Conservation (phyloP, 1,140 invertebrate species). For the Musca vetustissima region DNA sequence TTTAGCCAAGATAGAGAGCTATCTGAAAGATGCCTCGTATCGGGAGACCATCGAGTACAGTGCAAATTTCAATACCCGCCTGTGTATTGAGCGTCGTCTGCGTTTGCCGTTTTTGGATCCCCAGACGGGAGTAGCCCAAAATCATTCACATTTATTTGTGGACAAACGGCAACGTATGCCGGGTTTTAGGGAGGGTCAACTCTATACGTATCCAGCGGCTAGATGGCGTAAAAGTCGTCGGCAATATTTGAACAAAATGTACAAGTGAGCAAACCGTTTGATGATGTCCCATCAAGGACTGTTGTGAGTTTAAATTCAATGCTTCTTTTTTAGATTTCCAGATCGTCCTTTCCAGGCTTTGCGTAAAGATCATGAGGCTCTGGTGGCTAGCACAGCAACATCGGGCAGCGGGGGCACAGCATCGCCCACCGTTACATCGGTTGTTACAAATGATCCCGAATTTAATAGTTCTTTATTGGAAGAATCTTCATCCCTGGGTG, state of each 20-base stretch:
- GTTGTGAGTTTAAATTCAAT: neutral
- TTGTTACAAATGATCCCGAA: constrained; percentile 39
- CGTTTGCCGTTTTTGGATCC: constrained; percentile 94
- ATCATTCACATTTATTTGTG: constrained; percentile 90
- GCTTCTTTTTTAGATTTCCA: constrained; percentile 38
- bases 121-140: constrained; percentile 94
- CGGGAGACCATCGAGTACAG: constrained; percentile 92
- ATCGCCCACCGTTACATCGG: constrained; percentile 37
- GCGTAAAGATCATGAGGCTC: constrained; percentile 49
- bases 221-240: constrained; percentile 53
- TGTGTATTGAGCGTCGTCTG: constrained; percentile 88
- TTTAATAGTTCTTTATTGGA: constrained; percentile 51
- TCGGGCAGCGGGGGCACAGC: constrained; percentile 34
- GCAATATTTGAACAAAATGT: constrained; percentile 55
- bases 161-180: constrained; percentile 84
- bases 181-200: constrained; percentile 83
- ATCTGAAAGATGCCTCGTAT: constrained; percentile 85
- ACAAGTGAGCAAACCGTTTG: constrained; percentile 38
- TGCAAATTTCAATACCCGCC: constrained; percentile 86
- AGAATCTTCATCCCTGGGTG: constrained; percentile 49
- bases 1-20: constrained; percentile 78
- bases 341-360: constrained; percentile 52
- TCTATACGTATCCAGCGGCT: constrained; percentile 85
- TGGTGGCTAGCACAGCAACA: constrained; percentile 37
- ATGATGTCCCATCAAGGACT: neutral